Conservation (phyloP, 2,113 vertebrate genomes). For the Paedocypris sp. region DNA sequence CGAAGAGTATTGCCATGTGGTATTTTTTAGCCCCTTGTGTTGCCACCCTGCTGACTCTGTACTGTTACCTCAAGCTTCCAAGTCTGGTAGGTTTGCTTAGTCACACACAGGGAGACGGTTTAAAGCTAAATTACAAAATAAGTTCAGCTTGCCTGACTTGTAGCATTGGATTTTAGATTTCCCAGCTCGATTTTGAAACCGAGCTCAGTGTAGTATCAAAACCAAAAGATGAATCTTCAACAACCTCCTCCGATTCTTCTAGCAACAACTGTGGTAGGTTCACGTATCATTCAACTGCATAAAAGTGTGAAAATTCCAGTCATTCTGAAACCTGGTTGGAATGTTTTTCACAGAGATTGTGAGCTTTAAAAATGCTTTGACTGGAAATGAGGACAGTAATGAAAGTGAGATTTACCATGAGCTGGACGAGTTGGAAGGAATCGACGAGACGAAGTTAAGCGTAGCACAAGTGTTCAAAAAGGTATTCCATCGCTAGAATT, state of each 20-base stretch:
- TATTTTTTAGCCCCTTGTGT: constrained; percentile 82
- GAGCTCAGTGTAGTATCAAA: constrained; percentile 46
- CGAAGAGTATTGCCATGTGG: constrained; percentile 61
- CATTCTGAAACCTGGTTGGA: not conserved
- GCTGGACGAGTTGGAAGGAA: not conserved
- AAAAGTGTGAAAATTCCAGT: too few relatives aligned
- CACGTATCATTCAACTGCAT: too few relatives aligned
- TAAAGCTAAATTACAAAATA: too few relatives aligned
- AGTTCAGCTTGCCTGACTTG: too few relatives aligned
- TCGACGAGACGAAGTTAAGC: not conserved
- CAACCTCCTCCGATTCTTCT: too few relatives aligned
- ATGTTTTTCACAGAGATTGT: constrained; percentile 4
- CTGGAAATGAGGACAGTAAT: not conserved
- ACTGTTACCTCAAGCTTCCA: constrained; percentile 71
- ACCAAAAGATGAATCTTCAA: constrained; percentile 56
- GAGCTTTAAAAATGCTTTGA: not conserved
- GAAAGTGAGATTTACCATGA: not conserved
- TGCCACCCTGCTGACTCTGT: constrained; percentile 60
- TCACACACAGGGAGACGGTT: not conserved
- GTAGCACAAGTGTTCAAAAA: constrained; percentile 22
- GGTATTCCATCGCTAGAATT: not conserved
- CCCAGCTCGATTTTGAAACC: constrained; percentile 62
- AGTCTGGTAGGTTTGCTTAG: constrained; percentile 63
- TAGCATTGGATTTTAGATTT: too few relatives aligned
- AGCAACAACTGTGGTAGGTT: constrained; percentile 59